Evolutionary conservation across 92 coral and sea anemone species (phyloP).

Genomic region (Isaurus tuberculatus): DNA sequence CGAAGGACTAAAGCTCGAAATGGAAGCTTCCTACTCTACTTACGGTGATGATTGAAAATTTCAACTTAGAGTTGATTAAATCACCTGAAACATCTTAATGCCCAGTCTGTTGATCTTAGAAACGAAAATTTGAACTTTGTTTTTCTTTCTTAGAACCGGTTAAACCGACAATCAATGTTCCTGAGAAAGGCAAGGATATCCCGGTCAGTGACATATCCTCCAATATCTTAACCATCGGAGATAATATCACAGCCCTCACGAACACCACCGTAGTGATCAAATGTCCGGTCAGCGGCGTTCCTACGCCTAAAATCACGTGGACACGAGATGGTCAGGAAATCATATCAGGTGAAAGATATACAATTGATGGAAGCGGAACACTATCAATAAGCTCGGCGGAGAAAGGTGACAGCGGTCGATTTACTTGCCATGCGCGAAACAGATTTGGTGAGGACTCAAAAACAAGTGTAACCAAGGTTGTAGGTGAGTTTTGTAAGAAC

Average conservation of each 20-base stretch:
- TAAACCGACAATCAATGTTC: constrained; percentile 13
- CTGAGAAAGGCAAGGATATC: constrained; percentile 19
- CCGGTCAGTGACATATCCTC: constrained; percentile 40
- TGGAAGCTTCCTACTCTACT: too few species aligned
- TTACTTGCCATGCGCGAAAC: constrained; percentile 28
- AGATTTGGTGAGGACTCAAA: constrained; percentile 31
- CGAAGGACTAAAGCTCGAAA: too few species aligned
- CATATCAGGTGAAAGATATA: constrained; percentile 24
- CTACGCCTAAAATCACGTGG: constrained; percentile 83
- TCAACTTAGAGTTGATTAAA: too few species aligned
- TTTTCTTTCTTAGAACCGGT: neutral
- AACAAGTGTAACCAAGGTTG: constrained; percentile 13
- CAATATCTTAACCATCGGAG: constrained; percentile 72
- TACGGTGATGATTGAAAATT: too few species aligned
- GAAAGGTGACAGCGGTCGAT: constrained; percentile 7
- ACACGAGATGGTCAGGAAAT: constrained; percentile 53
- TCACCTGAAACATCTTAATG: too few species aligned
- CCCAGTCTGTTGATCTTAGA: neutral
- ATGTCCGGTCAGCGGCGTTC: constrained; percentile 85
- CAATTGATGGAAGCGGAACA: constrained; percentile 19
- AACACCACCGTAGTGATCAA: constrained; percentile 73
- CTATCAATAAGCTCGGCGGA: neutral
- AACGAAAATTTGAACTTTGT: neutral
- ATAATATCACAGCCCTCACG: constrained; percentile 71
- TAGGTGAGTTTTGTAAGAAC: neutral